A percentile compares a stretch with the other conserved stretches of the same genome.
phyloP scores from a whole-genome alignment of 2,797 vertebrate genomes.

The Numenius phaeopus region DNA sequence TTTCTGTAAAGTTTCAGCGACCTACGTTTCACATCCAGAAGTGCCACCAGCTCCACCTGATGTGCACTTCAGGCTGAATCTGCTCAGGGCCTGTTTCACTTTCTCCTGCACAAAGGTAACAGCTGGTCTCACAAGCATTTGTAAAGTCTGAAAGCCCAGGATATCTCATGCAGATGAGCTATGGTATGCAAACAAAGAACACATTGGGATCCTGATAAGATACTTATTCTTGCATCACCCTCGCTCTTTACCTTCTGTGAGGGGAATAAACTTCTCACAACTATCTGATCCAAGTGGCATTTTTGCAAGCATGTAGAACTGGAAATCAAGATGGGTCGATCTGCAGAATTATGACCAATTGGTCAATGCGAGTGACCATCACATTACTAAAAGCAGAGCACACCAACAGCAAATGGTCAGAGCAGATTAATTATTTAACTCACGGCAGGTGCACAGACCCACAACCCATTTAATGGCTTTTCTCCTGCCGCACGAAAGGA shows the following conservation, averaged over 20 bases:
- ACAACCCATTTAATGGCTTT: neutral
- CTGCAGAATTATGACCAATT: neutral
- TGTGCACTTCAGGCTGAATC: neutral
- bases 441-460: neutral
- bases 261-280: neutral
- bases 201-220: neutral
- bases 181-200: neutral
- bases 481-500: neutral
- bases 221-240: neutral
- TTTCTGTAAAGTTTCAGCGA: neutral
- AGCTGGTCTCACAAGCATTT: neutral
- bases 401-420: neutral
- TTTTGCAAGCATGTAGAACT: neutral
- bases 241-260: accelerated
- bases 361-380: neutral
- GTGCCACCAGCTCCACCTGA: neutral
- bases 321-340: neutral
- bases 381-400: neutral
- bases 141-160: neutral
- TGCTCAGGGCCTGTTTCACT: neutral
- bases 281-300: neutral
- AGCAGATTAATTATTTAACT: neutral
- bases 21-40: neutral
- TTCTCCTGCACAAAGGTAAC: neutral
- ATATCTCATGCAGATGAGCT: neutral